A percentile compares a stretch with the other conserved stretches of the same genome.
phyloP scores from a whole-genome alignment of 2,888 invertebrate genomes.

The Sinodicranocentrus sp. region DNA sequence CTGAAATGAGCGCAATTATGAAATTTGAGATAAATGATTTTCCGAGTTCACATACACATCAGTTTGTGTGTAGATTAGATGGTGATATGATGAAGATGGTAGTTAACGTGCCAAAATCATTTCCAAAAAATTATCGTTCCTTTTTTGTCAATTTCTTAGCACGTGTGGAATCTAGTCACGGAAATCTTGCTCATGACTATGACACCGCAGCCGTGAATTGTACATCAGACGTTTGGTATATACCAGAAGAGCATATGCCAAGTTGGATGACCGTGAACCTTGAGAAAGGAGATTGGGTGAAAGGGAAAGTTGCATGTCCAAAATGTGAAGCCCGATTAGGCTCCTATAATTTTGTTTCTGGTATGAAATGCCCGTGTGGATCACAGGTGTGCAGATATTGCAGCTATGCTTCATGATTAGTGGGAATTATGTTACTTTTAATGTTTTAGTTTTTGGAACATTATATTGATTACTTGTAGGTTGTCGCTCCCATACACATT shows the following conservation, averaged over 20 bases:
- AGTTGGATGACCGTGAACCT: constrained; percentile 81
- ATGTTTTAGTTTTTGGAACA: neutral
- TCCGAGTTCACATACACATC: no score
- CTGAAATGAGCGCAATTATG: no score
- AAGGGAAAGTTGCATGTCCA: constrained; percentile 84
- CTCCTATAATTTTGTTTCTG: constrained; percentile 84
- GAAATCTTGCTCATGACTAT: constrained; percentile 28
- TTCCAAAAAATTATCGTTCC: constrained; percentile 56
- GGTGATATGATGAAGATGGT: no score
- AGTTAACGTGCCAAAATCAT: no score
- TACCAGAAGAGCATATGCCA: constrained; percentile 82
- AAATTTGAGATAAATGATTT: neutral
- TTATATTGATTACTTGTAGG: constrained; percentile 60
- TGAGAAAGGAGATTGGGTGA: constrained; percentile 83
- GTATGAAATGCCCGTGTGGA: constrained; percentile 83
- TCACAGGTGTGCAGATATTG: constrained; percentile 75
- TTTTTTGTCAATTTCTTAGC: constrained; percentile 52
- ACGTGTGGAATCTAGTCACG: constrained; percentile 71
- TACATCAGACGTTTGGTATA: constrained; percentile 78
- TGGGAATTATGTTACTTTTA: neutral
- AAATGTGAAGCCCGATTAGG: constrained; percentile 83
- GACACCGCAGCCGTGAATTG: constrained; percentile 31
- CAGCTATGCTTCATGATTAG: no score
- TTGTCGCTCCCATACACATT: constrained; percentile 83
- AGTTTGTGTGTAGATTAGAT: neutral